Percentiles rank a stretch among this genome's conserved stretches.
Conservation (phyloP, 2,797 vertebrate genomes). For the Calcarius lapponicus region DNA sequence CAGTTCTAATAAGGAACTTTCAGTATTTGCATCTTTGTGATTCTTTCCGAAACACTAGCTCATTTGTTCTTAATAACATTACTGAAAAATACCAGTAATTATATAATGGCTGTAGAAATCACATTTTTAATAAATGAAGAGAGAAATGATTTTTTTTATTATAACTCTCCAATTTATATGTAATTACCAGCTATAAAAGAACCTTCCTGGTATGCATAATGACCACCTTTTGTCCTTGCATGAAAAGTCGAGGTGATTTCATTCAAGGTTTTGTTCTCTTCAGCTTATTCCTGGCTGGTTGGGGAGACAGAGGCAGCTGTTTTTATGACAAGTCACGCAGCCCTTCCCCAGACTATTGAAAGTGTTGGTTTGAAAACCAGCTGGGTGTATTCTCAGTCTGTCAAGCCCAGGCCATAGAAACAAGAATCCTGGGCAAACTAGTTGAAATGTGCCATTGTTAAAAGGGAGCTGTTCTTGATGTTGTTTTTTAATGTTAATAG, state of each 20-base stretch:
- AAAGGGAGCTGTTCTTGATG: constrained; percentile 62
- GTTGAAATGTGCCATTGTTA: constrained; percentile 60
- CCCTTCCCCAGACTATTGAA: constrained; percentile 68
- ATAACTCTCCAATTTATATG: constrained; percentile 80
- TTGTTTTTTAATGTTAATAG: constrained; percentile 56
- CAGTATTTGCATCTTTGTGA: constrained; percentile 76
- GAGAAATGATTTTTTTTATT: constrained; percentile 80
- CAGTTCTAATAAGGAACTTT: constrained; percentile 71
- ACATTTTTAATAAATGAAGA: constrained; percentile 82
- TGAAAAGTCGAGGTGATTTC: constrained; percentile 82
- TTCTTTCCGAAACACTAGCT: constrained; percentile 73
- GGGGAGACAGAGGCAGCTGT: constrained; percentile 79
- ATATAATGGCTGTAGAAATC: constrained; percentile 80
- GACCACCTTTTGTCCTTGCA: constrained; percentile 81
- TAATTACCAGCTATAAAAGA: constrained; percentile 83
- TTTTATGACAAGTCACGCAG: constrained; percentile 73
- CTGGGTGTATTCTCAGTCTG: constrained; percentile 74
- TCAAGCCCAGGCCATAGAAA: constrained; percentile 71
- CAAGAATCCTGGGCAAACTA: constrained; percentile 64
- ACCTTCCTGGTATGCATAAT: constrained; percentile 84
- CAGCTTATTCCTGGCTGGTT: constrained; percentile 81
- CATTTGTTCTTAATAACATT: constrained; percentile 78
- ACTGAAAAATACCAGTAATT: constrained; percentile 82
- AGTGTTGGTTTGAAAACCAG: constrained; percentile 75
- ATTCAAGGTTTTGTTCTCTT: constrained; percentile 82